Evolutionary conservation across 2,888 invertebrate genomes (phyloP), one percentile per base, ranked within the genome.

Genomic region (Stenodera caucasica): DNA sequence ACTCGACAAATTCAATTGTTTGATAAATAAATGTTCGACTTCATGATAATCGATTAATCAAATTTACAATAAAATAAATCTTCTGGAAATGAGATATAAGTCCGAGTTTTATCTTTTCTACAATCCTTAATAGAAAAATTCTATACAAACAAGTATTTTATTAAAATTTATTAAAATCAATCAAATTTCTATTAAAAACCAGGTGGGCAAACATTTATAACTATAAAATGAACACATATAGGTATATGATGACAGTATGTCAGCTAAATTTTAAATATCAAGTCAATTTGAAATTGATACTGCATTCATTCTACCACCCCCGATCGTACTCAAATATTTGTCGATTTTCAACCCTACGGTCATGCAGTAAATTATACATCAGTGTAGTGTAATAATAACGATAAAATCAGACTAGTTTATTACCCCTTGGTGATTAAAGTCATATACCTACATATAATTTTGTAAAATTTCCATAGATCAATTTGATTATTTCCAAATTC

Each of bases 251-350:
- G 45, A 45, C 23, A 45, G 23, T 45, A 45, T 23, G 18, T 23
- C 21, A 45, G 2, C n/a, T 45, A 6, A 45, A 23, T 45, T 45
- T 45, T 21, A 45, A 45, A 45, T n/a, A 45, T 3, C 45, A 21
- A 23, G 6, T 45, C 23, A 45, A 45, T 45, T 45, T 45, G 45
- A 45, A 23, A 45, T 45, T 23, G 45, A 45, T 45, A 45, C 23
- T 30, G 8, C 1, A 21, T 45, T 11, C 4, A 3, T 45, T 45
- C 40, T 8, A 18, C 14, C 9, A 30, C 7, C 30, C 21, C 21
- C 23, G 26, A 12, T 1, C 18, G 9, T 18, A 14, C 35, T 15
- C 37, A 40, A 18, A 40, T 45, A 45, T 23, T n/a, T 23, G 12
- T 6, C 5, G 23, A 21, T 21, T 23, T 21, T 21, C 12, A 12